Base-by-base conservation (phyloP, 2,888 invertebrate genomes). In the Xylophagus ater region DNA sequence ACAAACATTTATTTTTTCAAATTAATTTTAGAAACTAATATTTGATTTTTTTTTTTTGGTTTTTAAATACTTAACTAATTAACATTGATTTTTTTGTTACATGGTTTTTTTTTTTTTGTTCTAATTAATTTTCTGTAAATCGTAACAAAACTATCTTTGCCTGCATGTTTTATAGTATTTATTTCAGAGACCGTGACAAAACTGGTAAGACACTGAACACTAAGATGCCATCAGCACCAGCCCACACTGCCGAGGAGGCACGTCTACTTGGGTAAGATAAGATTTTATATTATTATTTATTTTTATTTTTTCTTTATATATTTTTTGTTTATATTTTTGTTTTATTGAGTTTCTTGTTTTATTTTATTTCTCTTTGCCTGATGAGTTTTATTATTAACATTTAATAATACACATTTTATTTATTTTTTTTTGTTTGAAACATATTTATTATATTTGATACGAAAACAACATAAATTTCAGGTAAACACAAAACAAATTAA, bases 261-360 rank as follows among this genome's bases (percentile, higher is more conserved):
- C 83, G 86, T 60, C 78, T 88, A 47, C 72, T 88, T 65, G 84
- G 87, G 87, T 88, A 78, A 85, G 85, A 54, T 32, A 51, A 39
- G 31, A 43, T 20, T 24, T 30, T 38, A 23, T 33, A 30, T 29
- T 32, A 15, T 41, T 29, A 37, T 43, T 32, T 9, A 20, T 31
- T 29, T 37, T 37, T 14, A 32, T 38, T 32, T 37, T 35, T 28
- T 30, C 40, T 25, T 19, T 18, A 14, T 12, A 30, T 9, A 10
- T 36, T 35, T 35, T 25, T 14, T 30, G 25, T 42, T 36, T 28
- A 17, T 28, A 15, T 40, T 23, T 34, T 37, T 34, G 28, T 34
- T 20, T 36, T 34, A 28, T 26, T 32, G 37, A 29, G 36, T 40
- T 42, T 30, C 34, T 35, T 29, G 23, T 35, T 32, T 30, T 29